These are phyloP conservation scores for Paedocypris sp. DNA, from an alignment of 2,113 vertebrate species.

Conservation along the genomic window DNA sequence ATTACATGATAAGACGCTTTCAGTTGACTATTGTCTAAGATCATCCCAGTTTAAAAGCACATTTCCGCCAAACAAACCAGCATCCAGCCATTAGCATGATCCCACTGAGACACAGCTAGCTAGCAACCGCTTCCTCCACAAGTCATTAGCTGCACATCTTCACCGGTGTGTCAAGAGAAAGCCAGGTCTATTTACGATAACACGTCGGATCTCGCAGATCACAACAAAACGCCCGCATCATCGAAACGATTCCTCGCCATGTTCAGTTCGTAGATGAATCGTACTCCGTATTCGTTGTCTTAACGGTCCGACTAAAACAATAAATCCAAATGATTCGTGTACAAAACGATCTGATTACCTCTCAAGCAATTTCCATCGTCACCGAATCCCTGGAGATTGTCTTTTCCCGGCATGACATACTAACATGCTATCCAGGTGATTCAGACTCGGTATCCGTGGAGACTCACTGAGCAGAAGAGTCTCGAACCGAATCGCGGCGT, in stretches of 20 bases:
- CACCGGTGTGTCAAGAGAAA: too few species aligned
- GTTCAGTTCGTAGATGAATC: neutral
- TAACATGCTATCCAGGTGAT: too few species aligned
- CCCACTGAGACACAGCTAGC: neutral
- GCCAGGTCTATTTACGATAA: too few species aligned
- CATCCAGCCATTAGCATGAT: neutral
- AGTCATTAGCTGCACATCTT: too few species aligned
- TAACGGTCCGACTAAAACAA: neutral
- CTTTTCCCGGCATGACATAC: too few species aligned
- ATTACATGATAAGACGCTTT: conserved; percentile 3
- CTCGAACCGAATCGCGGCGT: too few species aligned
- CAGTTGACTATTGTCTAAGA: conserved; percentile 3
- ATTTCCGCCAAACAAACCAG: neutral
- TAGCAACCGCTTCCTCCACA: neutral
- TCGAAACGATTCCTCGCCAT: neutral
- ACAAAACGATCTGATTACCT: neutral
- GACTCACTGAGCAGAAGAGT: too few species aligned
- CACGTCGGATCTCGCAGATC: neutral
- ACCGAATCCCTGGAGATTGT: too few species aligned
- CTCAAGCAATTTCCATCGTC: too few species aligned
- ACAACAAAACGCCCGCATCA: neutral
- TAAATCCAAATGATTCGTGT: neutral
- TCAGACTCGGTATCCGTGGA: too few species aligned
- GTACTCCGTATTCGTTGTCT: neutral
- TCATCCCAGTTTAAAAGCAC: neutral